Evolutionary conservation across 2,797 vertebrate species (phyloP), one percentile per base, ranked within the genome.

Genomic region (Hemitrygon akajei): DNA sequence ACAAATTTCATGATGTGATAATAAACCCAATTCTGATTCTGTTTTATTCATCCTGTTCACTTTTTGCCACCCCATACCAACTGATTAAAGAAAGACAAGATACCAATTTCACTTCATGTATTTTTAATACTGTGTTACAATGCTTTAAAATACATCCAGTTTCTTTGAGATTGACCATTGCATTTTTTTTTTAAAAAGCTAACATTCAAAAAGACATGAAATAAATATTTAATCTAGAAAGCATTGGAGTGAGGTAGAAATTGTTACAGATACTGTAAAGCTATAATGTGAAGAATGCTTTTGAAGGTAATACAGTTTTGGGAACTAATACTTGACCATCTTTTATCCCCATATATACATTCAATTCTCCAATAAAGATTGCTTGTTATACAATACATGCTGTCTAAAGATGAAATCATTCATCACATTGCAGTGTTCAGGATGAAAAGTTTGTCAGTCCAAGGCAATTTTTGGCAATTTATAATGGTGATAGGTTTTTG

Each of bases 211-310:
- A 96, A 96, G 97, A 98, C 98, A 98, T 98, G 98, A 98, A 98
- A 98, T 98, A 99, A 99, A 98, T 98, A 99, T 94, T 98, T 98
- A 98, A 98, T 98, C 98, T 99, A 99, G 98, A 98, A 98, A 98
- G 98, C 95, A 96, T 97, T 97, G 96, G 96, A 98, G 98, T 98
- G 98, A 99, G 98, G 98, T 99, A 99, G 98, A 99, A 99, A 98
- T 98, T 98, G 98, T 99, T 98, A 98, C 97, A 98, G 97, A 98
- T 97, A 97, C 93, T 94, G 97, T 97, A 95, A 97, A 97, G 96
- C 97, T 95, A 97, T 96, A 75, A 96, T 96, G 96, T 96, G 95
- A 97, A 96, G 95, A 96, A 96, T 96, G 95, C 96, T 96, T 95
- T 95, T 95, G 95, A 95, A 96, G 95, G 94, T 96, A 96, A 96